Percentiles rank a stretch among this genome's conserved stretches.
Evolutionary conservation across 2,113 vertebrate species (phyloP).

Genomic region (Nesogale talazaci): DNA sequence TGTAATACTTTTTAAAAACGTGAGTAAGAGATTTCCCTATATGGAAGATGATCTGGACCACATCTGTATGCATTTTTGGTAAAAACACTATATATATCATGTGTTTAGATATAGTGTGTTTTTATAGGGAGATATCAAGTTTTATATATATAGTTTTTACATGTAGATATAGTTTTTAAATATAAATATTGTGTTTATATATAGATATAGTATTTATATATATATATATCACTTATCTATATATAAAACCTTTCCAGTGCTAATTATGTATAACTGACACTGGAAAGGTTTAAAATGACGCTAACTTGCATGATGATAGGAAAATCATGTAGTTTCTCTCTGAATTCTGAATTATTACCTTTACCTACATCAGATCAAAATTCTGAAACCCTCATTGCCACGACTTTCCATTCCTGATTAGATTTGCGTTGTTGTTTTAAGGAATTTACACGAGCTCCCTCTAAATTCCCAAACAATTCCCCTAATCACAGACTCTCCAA

Average conservation of each 20-base stretch:
- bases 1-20: neutral
- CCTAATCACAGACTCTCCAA: neutral
- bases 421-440: neutral
- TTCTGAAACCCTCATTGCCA: neutral
- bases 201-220: too few relatives aligned
- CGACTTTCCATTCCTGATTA: neutral
- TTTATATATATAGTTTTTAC: too few relatives aligned
- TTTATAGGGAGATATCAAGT: too few relatives aligned
- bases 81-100: neutral
- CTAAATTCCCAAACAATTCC: neutral
- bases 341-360: neutral
- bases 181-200: too few relatives aligned
- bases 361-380: neutral
- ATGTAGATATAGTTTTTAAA: too few relatives aligned
- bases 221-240: too few relatives aligned
- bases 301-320: neutral
- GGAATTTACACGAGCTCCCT: neutral
- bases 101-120: too few relatives aligned
- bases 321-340: neutral
- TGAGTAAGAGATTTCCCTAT: neutral
- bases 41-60: neutral
- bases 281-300: neutral
- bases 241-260: too few relatives aligned
- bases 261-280: neutral
- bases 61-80: neutral